Conservation (phyloP, 2,797 vertebrate genomes). For the Paedocypris micromegethes region DNA sequence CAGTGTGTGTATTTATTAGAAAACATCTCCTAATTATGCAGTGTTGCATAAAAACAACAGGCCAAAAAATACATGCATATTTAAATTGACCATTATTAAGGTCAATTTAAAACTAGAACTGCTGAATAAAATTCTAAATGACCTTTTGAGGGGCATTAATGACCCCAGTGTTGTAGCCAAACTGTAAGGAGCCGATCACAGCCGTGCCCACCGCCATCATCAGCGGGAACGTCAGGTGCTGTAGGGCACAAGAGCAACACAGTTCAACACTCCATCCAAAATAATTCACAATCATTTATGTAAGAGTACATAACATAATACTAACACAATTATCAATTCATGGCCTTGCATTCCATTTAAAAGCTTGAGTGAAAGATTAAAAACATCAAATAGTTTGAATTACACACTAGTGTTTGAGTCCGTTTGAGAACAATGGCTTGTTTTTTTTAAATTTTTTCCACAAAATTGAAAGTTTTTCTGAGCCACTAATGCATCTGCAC, state of each 20-base stretch:
- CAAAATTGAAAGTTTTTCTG: neutral
- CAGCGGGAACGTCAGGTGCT: constrained; percentile 77
- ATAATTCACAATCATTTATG: neutral
- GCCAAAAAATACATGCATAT: too few relatives aligned
- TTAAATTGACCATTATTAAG: too few relatives aligned
- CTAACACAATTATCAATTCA: constrained; percentile 4
- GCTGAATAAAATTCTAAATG: constrained; percentile 35
- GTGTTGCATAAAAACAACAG: neutral
- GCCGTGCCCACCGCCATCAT: constrained; percentile 85
- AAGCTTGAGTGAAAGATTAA: neutral
- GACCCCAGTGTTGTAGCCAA: constrained; percentile 94
- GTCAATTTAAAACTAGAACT: too few relatives aligned
- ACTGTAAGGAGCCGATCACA: constrained; percentile 93
- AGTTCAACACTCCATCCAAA: neutral
- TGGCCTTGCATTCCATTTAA: neutral
- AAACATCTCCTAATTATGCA: neutral
- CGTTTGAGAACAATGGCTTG: constrained; percentile 3
- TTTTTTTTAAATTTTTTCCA: constrained; percentile 6
- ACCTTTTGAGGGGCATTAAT: constrained; percentile 95
- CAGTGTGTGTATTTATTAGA: neutral
- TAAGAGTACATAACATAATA: too few relatives aligned
- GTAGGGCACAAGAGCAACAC: neutral
- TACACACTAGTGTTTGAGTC: neutral
- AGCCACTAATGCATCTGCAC: neutral
- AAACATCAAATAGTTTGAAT: neutral